Base-by-base conservation (phyloP, 2,797 vertebrate genomes). In the Rhabdomys pumilio region DNA sequence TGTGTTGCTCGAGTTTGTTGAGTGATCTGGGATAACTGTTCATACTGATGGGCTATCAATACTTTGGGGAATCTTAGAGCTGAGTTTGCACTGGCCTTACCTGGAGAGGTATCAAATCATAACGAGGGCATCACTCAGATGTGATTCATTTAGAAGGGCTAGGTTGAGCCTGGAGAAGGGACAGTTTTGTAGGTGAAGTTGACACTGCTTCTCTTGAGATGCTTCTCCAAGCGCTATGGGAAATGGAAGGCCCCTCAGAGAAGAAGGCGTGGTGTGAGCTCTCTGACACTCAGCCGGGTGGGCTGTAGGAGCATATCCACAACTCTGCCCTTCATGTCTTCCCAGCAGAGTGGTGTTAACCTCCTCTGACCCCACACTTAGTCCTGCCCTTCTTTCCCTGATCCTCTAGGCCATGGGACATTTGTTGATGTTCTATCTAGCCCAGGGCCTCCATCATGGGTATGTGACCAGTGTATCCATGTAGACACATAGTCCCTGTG, bases 201-300 rank as follows among this genome's bases (percentile, higher is more conserved):
- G 53, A 26, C 47, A 31, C 22, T 76, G 7, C 22, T 59, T 41
- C 3, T 57, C 38, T 31, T 38, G 4, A 44, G 34, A 26, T 34
- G 11, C 12, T 34, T 72, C 44, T 53, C 29, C 14, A 41, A 91
- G 65, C 20, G 75, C 11, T 41, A 6, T 0, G 6, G 59, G 13
- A 10, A 12, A 41, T 7, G 34, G 50, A 13, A 80, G 50, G 53
- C 53, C 11, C 17, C 34, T 57, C 57, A 86, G 44, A 5, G 12
- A 9, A 81, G 50, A 22, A 80, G 34, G 53, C 34, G 1, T 9
- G 38, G 1, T 4, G 17, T 2, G 0, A 8, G 8, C 20, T 75
- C 12, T 83, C 19, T 38, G 20, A 2, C 3, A 67, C 12, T 26
- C 24, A 65, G 59, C 11, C 12, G 26, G 41, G 6, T 24, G 20